Conservation (phyloP, 1,140 invertebrate species). For the Apocrypta bakeri region DNA sequence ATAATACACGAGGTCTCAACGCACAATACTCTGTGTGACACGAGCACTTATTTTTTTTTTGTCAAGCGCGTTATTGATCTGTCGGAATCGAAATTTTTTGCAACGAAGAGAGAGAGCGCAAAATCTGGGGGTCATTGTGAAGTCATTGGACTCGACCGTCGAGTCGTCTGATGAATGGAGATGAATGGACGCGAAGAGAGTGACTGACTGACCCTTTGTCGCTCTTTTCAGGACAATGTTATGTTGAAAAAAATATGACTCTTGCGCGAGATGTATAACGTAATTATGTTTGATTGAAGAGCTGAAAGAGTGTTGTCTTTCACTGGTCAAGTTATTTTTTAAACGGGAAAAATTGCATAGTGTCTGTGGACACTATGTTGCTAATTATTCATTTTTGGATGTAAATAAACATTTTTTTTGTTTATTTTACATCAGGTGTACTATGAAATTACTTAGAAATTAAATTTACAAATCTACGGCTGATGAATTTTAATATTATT, state of each 20-base stretch:
- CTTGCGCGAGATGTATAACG: neutral
- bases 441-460: too few relatives aligned
- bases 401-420: neutral
- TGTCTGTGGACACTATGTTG: neutral
- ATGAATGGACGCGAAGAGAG: neutral
- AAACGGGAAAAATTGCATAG: neutral
- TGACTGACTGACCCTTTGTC: conserved; percentile 38
- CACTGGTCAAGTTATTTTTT: neutral
- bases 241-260: conserved; percentile 7
- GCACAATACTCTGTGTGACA: conserved; percentile 6
- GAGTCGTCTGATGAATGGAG: conserved; percentile 19
- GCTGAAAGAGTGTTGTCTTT: neutral
- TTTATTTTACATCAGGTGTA: too few relatives aligned
- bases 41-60: neutral
- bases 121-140: conserved; percentile 36
- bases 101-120: neutral
- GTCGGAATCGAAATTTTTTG: conserved; percentile 1
- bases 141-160: conserved; percentile 36
- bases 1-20: neutral
- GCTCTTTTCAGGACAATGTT: neutral
- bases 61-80: conserved; percentile 3
- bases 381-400: neutral
- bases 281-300: conserved; percentile 4
- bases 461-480: too few relatives aligned
- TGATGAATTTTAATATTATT: too few relatives aligned